Evolutionary conservation across 2,888 invertebrate species (phyloP).

Genomic region (Ligdia adustata): DNA sequence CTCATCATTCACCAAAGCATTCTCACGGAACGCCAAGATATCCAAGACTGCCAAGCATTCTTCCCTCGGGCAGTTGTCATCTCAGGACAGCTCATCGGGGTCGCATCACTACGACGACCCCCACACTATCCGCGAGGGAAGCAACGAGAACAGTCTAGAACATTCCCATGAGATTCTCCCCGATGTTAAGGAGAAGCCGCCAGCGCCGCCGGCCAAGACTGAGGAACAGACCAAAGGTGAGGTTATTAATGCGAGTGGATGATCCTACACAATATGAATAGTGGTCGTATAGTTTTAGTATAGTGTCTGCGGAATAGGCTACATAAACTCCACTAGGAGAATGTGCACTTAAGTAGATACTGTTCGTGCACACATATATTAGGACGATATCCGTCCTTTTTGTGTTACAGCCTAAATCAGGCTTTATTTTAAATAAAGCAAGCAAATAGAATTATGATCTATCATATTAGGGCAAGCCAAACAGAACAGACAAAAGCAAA

Average conservation of each 20-base stretch:
- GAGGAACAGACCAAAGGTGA: slow-evolving; percentile 78
- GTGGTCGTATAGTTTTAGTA: too few species aligned
- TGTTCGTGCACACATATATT: too few species aligned
- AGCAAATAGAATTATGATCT: too few species aligned
- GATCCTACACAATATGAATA: too few species aligned
- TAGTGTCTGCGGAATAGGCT: too few species aligned
- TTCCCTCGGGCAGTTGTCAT: slow-evolving; percentile 79
- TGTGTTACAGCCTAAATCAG: too few species aligned
- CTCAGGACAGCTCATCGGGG: slow-evolving; percentile 79
- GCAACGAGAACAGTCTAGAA: slow-evolving; percentile 81
- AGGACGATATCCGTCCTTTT: too few species aligned
- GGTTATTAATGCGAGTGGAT: slow-evolving; percentile 23
- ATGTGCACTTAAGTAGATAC: too few species aligned
- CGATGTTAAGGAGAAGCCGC: slow-evolving; percentile 64
- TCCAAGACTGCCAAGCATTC: slow-evolving; percentile 86
- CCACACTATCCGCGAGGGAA: slow-evolving; percentile 78
- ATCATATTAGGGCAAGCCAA: too few species aligned
- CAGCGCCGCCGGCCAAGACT: slow-evolving; percentile 56
- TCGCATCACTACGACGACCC: slow-evolving; percentile 81
- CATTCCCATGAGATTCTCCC: slow-evolving; percentile 77
- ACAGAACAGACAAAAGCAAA: too few species aligned
- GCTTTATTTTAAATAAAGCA: too few species aligned
- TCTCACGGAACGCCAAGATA: slow-evolving; percentile 93
- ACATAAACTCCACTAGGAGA: too few species aligned
- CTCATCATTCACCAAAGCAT: slow-evolving; percentile 98